Evolutionary conservation across 2,113 vertebrate species (phyloP), one percentile per base, ranked within the genome.

Genomic region (Indri indri): DNA sequence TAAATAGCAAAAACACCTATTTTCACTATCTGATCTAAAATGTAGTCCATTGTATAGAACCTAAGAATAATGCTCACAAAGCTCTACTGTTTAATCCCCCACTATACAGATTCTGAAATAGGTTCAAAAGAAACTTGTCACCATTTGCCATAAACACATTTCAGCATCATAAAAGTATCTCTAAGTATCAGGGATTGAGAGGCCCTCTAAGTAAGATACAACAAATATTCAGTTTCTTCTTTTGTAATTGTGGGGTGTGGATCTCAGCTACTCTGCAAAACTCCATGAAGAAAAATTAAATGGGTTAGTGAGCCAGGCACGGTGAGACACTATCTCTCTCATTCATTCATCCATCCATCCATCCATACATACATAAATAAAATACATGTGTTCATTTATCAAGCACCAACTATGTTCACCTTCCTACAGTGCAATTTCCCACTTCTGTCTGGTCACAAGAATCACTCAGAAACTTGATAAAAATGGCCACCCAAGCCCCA

Each of bases 1-100:
- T 84, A 82, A 89, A 77, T 32, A 68, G 25, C 66, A 79, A 95
- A 95, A 93, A 80, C 61, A 93, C 40, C 83, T 93, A 37, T 70
- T 61, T 95, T 91, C 40, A 91, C 34, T 47, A 81, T 93, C 54
- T 93, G 42, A 73, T 76, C 87, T 88, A 77, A 86, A 77, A 86
- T 54, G 32, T 6, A 91, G 47, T 54, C 40, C 54, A 61, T 32
- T 16, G 52, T 66, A 91, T 0, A 92, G 61, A 95, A 25, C 73
- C 71, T 71, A 89, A 86, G 10, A 77, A 87, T 73, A 59, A 90
- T 45, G 61, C 40, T 97, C 80, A 93, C 37, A 71, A 77, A 83
- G 40, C 25, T 94, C 68, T 83, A 77, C 30, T 83, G 40, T 87
- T 47, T 79, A 42, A 89, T 61, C 23, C 6, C 50, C 32, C 40